Evolutionary conservation across 2,113 vertebrate species (phyloP), one percentile per base, ranked within the genome.

Genomic region (Eubucco bourcierii): DNA sequence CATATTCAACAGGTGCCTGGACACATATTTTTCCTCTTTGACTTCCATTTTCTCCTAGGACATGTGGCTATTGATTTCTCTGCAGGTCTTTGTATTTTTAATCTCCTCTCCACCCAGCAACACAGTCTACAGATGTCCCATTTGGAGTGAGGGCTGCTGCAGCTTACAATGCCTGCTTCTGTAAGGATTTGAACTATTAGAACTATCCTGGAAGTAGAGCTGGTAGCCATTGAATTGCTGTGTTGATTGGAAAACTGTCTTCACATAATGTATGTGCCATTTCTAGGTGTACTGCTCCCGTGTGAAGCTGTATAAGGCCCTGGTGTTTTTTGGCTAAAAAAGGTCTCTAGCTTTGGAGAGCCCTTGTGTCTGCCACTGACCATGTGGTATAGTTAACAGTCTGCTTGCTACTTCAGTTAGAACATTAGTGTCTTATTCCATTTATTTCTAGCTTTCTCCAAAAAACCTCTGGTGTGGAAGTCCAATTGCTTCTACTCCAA

Each of bases 391-490:
- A 70, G 59, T 20, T 65, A 76, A 46, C 3, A 4, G 66, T 37
- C 9, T 24, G 2, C 7, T 78, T 81, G 29, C 63, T 72, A n/a
- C 67, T 87, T 87, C 33, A 81, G 37, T 64, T 68, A 68, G 33
- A 75, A 84, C 78, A 11, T 41, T 41, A 81, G 19, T 3, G 50
- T 19, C 10, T 84, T 78, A 52, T 56, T 86, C 28, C 8, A 64
- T 87, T 81, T 91, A 72, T 84, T 82, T 82, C 44, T 67, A 88
- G 24, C 18, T 92, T 89, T 78, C 19, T 66, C 8, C 33, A 56
- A 37, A 50, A 91, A 61, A 11, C 46, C 76, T 75, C 31, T 80
- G 60, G 44, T n/a, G 9, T 84, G 3, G 41, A 37, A 75, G 71
- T 65, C 12, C 25, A 61, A 72, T 58, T 68, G 4, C 19, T 81